Evolutionary conservation across 2,113 vertebrate species (phyloP).

Genomic region (Campylomormyrus numenius): DNA sequence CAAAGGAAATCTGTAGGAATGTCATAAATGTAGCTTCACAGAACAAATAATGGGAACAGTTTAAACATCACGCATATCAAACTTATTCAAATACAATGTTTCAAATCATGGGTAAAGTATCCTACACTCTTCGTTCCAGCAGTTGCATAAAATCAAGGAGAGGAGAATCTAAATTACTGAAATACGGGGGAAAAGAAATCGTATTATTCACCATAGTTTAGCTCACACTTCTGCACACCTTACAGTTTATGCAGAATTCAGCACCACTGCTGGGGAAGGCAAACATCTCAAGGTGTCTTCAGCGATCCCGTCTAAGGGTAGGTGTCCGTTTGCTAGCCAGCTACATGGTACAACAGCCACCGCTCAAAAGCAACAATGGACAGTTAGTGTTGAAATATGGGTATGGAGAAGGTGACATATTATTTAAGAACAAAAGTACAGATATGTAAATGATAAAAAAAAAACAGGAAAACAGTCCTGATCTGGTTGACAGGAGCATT

Average conservation of each 20-base stretch:
- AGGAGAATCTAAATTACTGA: constrained; percentile 47
- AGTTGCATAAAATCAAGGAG: constrained; percentile 54
- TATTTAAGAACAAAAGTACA: neutral
- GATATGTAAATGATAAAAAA: neutral
- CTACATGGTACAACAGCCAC: neutral
- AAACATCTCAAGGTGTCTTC: neutral
- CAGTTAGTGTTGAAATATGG: constrained; percentile 28
- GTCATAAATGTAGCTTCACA: constrained; percentile 45
- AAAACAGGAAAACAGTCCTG: neutral
- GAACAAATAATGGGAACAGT: constrained; percentile 40
- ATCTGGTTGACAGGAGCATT: neutral
- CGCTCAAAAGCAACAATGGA: neutral
- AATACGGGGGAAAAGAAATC: constrained; percentile 19
- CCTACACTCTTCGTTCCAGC: constrained; percentile 50
- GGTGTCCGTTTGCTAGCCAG: neutral
- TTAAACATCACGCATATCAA: constrained; percentile 50
- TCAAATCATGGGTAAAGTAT: constrained; percentile 43
- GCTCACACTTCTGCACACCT: constrained; percentile 43
- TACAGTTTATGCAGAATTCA: constrained; percentile 28
- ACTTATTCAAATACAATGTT: constrained; percentile 53
- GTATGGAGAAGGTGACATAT: neutral
- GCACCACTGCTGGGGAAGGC: constrained; percentile 23
- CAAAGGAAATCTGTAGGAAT: constrained; percentile 50
- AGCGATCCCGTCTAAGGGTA: neutral
- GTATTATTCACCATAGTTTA: constrained; percentile 40